A percentile compares a stretch with the other conserved stretches of the same genome.
These are phyloP conservation scores for Apostichopus californicus DNA, from an alignment of 35 echinoderm and acorn worm genomes.

Conservation along the genomic window DNA sequence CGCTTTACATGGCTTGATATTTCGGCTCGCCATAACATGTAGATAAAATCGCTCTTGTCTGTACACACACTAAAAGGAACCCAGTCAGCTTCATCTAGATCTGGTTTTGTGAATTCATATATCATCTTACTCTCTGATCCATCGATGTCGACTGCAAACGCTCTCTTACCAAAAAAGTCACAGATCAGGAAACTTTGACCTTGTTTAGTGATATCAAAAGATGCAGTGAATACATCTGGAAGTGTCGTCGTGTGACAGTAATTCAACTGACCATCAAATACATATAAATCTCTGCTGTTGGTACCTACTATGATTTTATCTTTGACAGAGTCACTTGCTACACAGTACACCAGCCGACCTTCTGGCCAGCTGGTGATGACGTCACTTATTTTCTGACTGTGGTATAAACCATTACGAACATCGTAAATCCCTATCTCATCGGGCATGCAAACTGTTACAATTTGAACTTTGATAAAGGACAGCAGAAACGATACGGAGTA, in stretches of 20 bases:
- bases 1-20: background rate
- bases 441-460: background rate
- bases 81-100: background rate
- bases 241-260: background rate
- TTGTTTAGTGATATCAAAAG: background rate
- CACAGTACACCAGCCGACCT: background rate
- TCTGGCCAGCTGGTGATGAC: background rate
- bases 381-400: background rate
- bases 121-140: background rate
- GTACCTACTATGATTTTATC: constrained; percentile 3
- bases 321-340: background rate
- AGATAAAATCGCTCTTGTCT: background rate
- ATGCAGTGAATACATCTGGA: background rate
- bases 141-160: background rate
- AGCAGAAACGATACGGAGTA: background rate
- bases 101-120: constrained; percentile 10
- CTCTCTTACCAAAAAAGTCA: background rate
- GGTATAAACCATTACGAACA: background rate
- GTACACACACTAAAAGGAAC: background rate
- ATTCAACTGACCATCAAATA: constrained; percentile 14
- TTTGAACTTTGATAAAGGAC: too few species aligned
- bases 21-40: background rate
- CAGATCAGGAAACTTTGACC: background rate
- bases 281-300: constrained; percentile 4
- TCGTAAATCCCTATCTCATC: constrained; percentile 5